These are phyloP conservation scores for Rhagium mordax DNA, from an alignment of 2,888 invertebrate species.

Conservation along the genomic window DNA sequence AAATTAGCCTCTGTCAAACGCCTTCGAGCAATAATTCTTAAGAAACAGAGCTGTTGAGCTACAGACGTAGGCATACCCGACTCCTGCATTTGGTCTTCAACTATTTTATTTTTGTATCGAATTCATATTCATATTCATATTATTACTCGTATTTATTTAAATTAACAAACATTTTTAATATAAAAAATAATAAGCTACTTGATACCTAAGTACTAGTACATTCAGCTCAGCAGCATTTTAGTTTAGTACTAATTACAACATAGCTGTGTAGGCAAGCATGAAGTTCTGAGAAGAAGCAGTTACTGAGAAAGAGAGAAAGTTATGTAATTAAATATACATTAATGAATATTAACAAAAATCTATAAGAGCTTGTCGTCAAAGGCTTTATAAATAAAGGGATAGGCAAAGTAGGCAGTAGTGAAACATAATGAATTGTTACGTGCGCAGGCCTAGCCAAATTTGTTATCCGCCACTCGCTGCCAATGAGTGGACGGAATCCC, in stretches of 20 bases:
- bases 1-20: too few relatives aligned
- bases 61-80: too few relatives aligned
- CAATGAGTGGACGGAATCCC: background rate
- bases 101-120: too few relatives aligned
- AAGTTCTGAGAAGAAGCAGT: background rate
- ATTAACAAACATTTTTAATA: too few relatives aligned
- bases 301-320: background rate
- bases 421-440: background rate
- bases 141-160: too few relatives aligned
- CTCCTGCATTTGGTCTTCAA: too few relatives aligned
- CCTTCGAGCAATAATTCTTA: too few relatives aligned
- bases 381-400: conserved; percentile 11
- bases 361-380: background rate
- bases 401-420: background rate
- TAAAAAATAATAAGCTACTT: too few relatives aligned
- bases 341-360: conserved; percentile 1
- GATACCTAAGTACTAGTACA: background rate
- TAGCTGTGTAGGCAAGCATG: background rate
- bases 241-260: background rate
- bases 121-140: too few relatives aligned
- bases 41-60: too few relatives aligned
- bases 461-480: background rate
- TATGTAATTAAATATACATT: conserved; percentile 8
- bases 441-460: conserved; percentile 17
- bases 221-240: background rate